Conservation (phyloP, 2,797 vertebrate species). For the Gobio occitaniae region DNA sequence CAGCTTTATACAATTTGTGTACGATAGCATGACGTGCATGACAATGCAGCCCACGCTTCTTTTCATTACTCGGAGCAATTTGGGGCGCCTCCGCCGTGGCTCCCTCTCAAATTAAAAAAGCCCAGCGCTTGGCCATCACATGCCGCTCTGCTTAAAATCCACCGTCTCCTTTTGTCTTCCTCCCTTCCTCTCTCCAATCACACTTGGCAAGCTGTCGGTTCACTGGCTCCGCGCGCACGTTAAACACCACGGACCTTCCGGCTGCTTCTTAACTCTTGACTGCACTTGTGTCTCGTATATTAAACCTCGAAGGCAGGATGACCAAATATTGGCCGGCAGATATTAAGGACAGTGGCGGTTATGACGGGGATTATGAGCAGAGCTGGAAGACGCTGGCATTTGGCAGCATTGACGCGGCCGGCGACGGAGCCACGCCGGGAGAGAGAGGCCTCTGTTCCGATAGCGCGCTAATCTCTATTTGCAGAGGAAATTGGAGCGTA, state of each 20-base stretch:
- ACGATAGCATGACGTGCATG: constrained; percentile 60
- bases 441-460: constrained; percentile 57
- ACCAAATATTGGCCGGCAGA: constrained; percentile 67
- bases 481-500: constrained; percentile 50
- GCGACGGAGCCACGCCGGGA: constrained; percentile 60
- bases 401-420: constrained; percentile 60
- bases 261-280: constrained; percentile 66
- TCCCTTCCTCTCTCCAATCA: constrained; percentile 44
- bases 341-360: constrained; percentile 73
- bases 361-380: constrained; percentile 50
- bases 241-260: constrained; percentile 60
- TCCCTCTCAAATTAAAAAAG: constrained; percentile 66
- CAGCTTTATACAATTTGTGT: constrained; percentile 67
- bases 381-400: constrained; percentile 61
- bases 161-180: constrained; percentile 22
- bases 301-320: constrained; percentile 74
- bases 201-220: constrained; percentile 60
- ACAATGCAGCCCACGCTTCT: constrained; percentile 56
- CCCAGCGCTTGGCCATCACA: constrained; percentile 61
- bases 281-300: constrained; percentile 71
- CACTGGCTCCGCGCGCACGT: constrained; percentile 56
- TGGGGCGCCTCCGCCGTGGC: constrained; percentile 64
- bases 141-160: constrained; percentile 31
- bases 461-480: constrained; percentile 64
- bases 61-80: constrained; percentile 70